Evolutionary conservation across 2,888 invertebrate genomes (phyloP).

Genomic region (Rhagium mordax): DNA sequence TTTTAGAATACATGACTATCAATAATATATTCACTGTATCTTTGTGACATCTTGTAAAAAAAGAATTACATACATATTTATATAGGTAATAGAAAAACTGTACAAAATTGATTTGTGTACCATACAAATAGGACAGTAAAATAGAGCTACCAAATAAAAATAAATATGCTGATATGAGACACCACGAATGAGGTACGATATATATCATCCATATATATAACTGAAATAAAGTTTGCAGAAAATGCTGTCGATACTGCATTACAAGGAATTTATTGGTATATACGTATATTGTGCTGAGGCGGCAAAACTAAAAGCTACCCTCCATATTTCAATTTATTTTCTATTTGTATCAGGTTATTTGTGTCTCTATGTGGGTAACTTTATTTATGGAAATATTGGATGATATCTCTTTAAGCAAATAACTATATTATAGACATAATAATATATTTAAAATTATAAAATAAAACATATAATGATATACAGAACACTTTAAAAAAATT

Average conservation of each 20-base stretch:
- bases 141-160: constrained; percentile 35
- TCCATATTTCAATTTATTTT: not conserved
- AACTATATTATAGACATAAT: too few species aligned
- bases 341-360: not conserved
- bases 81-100: too few species aligned
- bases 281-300: constrained; percentile 22
- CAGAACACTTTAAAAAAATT: too few species aligned
- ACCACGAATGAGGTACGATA: constrained; percentile 29
- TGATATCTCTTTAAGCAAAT: too few species aligned
- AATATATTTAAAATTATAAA: too few species aligned
- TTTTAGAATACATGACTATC: too few species aligned
- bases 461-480: too few species aligned
- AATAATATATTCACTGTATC: not conserved
- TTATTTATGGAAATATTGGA: not conserved
- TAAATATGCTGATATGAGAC: constrained; percentile 39
- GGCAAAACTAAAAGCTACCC: constrained; percentile 5
- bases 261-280: constrained; percentile 36
- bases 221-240: constrained; percentile 40
- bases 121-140: constrained; percentile 30
- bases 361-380: not conserved
- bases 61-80: not conserved
- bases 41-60: not conserved
- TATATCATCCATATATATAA: constrained; percentile 41
- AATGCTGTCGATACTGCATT: constrained; percentile 43
- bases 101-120: not conserved